Evolutionary conservation across 2,113 vertebrate species (phyloP).

Genomic region (Motacilla tschutschensis): DNA sequence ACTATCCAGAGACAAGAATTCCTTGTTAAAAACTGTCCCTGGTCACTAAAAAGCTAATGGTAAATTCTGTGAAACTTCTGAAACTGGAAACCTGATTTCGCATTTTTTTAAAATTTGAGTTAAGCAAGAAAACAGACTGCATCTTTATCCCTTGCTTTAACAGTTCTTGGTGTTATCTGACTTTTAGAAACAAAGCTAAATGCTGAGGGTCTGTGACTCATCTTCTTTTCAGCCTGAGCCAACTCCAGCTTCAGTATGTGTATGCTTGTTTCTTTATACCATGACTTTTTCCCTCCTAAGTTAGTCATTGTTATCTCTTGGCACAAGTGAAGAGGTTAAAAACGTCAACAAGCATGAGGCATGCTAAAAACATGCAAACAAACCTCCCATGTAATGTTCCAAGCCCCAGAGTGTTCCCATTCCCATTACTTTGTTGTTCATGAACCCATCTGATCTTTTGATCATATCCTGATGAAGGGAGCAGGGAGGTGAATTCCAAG

Average conservation of each 20-base stretch:
- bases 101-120: background rate
- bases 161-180: slow-evolving; percentile 22
- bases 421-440: background rate
- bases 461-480: background rate
- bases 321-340: slow-evolving; percentile 30
- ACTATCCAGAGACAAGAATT: background rate
- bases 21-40: background rate
- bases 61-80: background rate
- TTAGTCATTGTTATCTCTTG: slow-evolving; percentile 59
- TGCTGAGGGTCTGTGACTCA: slow-evolving; percentile 30
- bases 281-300: slow-evolving; percentile 19
- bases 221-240: slow-evolving; percentile 41
- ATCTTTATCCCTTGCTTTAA: background rate
- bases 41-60: background rate
- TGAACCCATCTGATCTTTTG: slow-evolving; percentile 21
- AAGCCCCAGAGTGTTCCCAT: background rate
- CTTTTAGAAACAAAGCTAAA: slow-evolving; percentile 35
- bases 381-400: slow-evolving; percentile 6
- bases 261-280: background rate
- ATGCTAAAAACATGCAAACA: slow-evolving; percentile 39
- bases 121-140: background rate
- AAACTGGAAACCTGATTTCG: background rate
- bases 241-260: background rate
- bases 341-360: slow-evolving; percentile 23
- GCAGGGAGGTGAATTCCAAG: background rate